Evolutionary conservation across 2,113 vertebrate genomes (phyloP).

Genomic region (Phrynocephalus versicolor): DNA sequence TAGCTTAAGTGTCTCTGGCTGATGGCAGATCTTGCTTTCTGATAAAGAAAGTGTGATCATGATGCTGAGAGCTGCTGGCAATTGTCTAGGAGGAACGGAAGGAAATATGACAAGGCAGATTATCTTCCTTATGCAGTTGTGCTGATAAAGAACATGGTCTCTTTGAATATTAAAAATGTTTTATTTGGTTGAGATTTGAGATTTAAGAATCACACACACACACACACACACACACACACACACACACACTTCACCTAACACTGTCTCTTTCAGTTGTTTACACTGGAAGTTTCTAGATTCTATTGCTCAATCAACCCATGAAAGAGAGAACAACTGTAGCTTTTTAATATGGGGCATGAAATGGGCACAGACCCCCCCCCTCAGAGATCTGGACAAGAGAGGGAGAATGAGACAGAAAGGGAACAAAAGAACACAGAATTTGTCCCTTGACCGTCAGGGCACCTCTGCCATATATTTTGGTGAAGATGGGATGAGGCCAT

Average conservation of each 20-base stretch:
- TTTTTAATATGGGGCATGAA: not conserved
- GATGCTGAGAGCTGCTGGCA: slow-evolving; percentile 25
- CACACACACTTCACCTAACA: too few relatives aligned
- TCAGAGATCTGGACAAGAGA: not conserved
- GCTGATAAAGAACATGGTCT: not conserved
- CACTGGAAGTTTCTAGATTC: not conserved
- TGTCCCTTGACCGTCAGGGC: not conserved
- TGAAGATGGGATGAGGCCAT: not conserved
- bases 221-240: too few relatives aligned
- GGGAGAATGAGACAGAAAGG: not conserved
- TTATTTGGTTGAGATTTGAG: not conserved
- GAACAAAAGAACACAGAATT: not conserved
- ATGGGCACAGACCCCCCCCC: not conserved
- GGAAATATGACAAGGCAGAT: slow-evolving; percentile 6
- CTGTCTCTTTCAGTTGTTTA: not conserved
- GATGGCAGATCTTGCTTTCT: slow-evolving; percentile 12
- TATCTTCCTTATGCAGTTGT: slow-evolving; percentile 11
- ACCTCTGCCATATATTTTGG: not conserved
- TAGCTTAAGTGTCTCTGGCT: not conserved
- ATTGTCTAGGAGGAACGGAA: slow-evolving; percentile 35
- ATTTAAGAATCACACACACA: not conserved
- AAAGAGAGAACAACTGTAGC: too few relatives aligned
- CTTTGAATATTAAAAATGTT: not conserved
- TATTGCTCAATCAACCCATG: not conserved
- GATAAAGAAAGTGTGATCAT: not conserved